Percentiles rank a stretch among this genome's conserved stretches.
phyloP scores from a whole-genome alignment of 2,888 invertebrate species.

The Nesidiocoris tenuis region DNA sequence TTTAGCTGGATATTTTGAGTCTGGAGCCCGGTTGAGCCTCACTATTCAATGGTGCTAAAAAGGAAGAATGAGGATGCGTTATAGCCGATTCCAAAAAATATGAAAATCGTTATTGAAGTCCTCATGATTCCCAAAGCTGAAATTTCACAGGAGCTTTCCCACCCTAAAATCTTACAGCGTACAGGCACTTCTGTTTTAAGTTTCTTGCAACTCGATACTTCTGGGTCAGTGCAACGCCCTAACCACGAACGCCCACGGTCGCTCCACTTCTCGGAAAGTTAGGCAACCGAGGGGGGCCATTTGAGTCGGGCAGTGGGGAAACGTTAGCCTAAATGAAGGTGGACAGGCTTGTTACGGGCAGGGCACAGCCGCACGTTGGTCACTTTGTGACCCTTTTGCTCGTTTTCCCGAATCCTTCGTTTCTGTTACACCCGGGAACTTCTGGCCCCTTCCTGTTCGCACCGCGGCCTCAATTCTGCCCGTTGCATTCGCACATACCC shows the following conservation, averaged over 20 bases:
- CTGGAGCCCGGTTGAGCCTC: too few species aligned
- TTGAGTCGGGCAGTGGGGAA: background rate
- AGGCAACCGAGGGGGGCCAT: background rate
- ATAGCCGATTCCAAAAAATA: too few species aligned
- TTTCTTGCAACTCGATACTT: background rate
- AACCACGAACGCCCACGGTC: background rate
- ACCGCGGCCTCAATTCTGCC: background rate
- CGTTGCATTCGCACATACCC: background rate
- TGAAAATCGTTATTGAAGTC: too few species aligned
- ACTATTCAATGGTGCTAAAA: too few species aligned
- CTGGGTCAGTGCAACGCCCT: slow-evolving; percentile 1
- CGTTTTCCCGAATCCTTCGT: slow-evolving; percentile 17
- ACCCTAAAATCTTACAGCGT: too few species aligned
- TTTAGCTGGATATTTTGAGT: too few species aligned
- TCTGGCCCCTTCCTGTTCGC: background rate
- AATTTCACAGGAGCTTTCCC: too few species aligned
- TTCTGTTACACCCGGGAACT: slow-evolving; percentile 24
- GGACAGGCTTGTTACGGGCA: slow-evolving; percentile 42
- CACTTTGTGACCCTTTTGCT: slow-evolving; percentile 13
- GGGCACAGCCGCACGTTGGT: slow-evolving; percentile 17
- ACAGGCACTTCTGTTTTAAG: too few species aligned
- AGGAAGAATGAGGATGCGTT: too few species aligned
- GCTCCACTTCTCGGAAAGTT: background rate
- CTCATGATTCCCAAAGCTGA: too few species aligned
- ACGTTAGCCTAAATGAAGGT: slow-evolving; percentile 38